Percentiles rank a stretch among this genome's conserved stretches.
Evolutionary conservation across 2,888 invertebrate genomes (phyloP).

Genomic region (Podotricha telesiphe): DNA sequence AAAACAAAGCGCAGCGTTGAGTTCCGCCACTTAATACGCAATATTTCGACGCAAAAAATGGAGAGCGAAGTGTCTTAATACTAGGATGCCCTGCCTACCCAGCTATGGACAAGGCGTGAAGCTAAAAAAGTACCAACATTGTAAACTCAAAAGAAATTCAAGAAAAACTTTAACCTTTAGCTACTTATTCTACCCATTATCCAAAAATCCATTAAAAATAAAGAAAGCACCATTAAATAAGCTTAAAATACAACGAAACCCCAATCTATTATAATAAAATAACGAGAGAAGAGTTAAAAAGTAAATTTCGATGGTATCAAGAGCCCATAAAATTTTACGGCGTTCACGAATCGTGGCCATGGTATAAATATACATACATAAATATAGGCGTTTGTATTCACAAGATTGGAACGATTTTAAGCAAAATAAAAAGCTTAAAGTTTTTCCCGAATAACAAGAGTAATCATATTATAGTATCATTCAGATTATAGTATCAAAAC

Average conservation of each 20-base stretch:
- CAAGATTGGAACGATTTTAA: conserved; percentile 53
- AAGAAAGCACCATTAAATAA: conserved; percentile 11
- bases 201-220: conserved; percentile 8
- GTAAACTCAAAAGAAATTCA: too few species aligned
- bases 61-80: too few species aligned
- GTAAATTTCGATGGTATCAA: conserved; percentile 52
- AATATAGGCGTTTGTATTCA: conserved; percentile 48
- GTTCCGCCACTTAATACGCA: too few species aligned
- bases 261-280: conserved; percentile 21
- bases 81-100: too few species aligned
- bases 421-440: too few species aligned
- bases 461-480: too few species aligned
- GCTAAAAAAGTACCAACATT: too few species aligned
- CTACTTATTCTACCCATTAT: conserved; percentile 2
- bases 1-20: too few species aligned
- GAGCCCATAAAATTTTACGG: conserved; percentile 66
- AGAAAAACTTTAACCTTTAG: not conserved
- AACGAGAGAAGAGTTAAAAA: conserved; percentile 28
- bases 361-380: conserved; percentile 45
- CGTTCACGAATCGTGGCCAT: conserved; percentile 56
- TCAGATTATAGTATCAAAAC: too few species aligned
- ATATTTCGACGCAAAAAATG: too few species aligned
- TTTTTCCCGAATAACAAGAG: too few species aligned
- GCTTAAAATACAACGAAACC: conserved; percentile 7
- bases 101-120: too few species aligned